phyloP scores from a whole-genome alignment of 2,888 invertebrate genomes.

The Pterostichus madidus region DNA sequence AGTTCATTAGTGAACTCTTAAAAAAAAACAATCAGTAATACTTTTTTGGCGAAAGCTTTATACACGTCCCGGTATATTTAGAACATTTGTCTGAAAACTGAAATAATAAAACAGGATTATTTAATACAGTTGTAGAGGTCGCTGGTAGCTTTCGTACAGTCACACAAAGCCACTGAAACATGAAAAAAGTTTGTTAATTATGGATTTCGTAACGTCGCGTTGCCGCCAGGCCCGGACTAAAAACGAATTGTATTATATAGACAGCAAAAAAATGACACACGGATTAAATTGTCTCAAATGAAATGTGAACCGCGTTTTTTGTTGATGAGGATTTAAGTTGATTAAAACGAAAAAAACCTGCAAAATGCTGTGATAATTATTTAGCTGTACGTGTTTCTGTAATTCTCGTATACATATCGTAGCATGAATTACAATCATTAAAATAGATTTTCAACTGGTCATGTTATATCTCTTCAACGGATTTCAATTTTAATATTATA shows the following conservation, averaged over 20 bases:
- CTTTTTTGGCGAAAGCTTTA: constrained; percentile 7
- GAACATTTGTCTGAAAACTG: constrained; percentile 35
- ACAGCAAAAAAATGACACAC: constrained; percentile 35
- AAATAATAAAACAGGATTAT: constrained; percentile 57
- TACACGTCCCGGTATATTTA: constrained; percentile 9
- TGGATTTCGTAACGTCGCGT: constrained; percentile 54
- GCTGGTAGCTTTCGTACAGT: neutral
- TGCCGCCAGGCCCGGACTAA: constrained; percentile 32
- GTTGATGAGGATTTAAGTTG: constrained; percentile 36
- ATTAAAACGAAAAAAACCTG: constrained; percentile 38
- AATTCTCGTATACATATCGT: neutral
- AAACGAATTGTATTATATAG: constrained; percentile 46
- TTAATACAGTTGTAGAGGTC: constrained; percentile 44
- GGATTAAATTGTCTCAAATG: constrained; percentile 51
- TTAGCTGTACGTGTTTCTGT: neutral
- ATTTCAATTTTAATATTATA: too few species aligned
- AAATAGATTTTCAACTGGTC: neutral
- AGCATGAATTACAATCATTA: constrained; percentile 6
- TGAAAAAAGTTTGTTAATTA: constrained; percentile 60
- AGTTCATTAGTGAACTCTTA: constrained; percentile 51
- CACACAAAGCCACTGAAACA: constrained; percentile 54
- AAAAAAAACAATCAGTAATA: constrained; percentile 10
- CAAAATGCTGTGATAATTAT: constrained; percentile 33
- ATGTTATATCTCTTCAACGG: too few species aligned
- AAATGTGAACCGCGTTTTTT: constrained; percentile 45